Evolutionary conservation across 2,113 vertebrate species (phyloP), one percentile per base, ranked within the genome.

Genomic region (Montifringilla adamsi): DNA sequence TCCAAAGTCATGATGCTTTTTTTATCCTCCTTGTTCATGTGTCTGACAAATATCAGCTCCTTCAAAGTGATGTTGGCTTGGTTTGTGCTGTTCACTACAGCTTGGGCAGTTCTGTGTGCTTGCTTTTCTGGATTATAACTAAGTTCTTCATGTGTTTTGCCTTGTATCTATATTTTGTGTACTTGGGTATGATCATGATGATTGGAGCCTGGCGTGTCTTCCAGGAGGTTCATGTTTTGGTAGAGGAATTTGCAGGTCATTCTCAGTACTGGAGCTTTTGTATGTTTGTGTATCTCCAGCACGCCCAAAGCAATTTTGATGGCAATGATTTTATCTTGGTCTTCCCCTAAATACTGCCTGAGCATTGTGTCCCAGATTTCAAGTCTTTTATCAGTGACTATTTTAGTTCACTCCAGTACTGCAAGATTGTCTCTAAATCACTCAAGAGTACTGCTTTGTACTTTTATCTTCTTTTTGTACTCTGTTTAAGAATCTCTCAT

Each of bases 391-490:
- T 89, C 59, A 44, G 80, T 43, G 50, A 63, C 89, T 94, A 8
- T 93, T 96, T 92, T 91, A 87, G 80, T 76, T 96, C 39, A 47
- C 35, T 87, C 60, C 86, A 72, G 35, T 78, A 46, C 76, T 81
- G 47, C 60, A 78, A 37, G 80, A 88, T 88, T 85, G 78, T 77
- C 55, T 85, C 52, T 92, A 58, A 95, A 91, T 97, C 83, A 91
- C 76, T 92, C 59, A 89, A 55, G 79, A 63, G 56, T 77, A 81
- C 52, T 59, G 33, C 64, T 93, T 52, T 81, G 63, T 90, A 44
- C 80, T 97, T 97, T 89, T 87, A 94, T 95, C 95, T 92, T 93
- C 73, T 89, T 97, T 93, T 96, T 96, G 93, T 95, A 95, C 86
- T 87, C 86, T 81, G 52, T 84, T 97, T 95, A 96, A 96, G 89